phyloP scores from a whole-genome alignment of 2,797 vertebrate species.

The Brotula barbata region DNA sequence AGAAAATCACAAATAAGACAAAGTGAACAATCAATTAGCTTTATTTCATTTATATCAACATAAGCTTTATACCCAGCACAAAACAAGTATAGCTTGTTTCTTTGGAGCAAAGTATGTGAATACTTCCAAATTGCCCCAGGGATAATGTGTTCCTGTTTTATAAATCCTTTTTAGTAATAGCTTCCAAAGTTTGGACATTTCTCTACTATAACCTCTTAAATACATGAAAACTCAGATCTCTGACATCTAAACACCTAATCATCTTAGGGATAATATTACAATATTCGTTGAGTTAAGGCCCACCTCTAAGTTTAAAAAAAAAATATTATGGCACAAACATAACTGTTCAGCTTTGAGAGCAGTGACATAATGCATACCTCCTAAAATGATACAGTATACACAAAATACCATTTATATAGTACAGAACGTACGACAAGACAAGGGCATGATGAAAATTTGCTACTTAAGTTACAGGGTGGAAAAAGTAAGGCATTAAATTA shows the following conservation, averaged over 20 bases:
- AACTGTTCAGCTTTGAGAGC: constrained; percentile 14
- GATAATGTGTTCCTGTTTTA: background rate
- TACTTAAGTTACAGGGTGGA: too few relatives aligned
- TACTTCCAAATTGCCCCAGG: constrained; percentile 1
- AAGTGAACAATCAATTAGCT: constrained; percentile 48
- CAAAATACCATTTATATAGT: constrained; percentile 14
- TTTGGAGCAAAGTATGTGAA: constrained; percentile 10
- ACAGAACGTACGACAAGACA: too few relatives aligned
- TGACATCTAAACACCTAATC: constrained; percentile 8
- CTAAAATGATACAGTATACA: constrained; percentile 14
- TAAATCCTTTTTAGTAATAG: background rate
- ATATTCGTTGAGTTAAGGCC: too few relatives aligned
- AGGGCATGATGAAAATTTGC: too few relatives aligned
- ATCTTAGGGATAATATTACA: too few relatives aligned
- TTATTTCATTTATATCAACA: constrained; percentile 29
- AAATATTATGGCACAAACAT: constrained; percentile 8
- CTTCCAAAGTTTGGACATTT: background rate
- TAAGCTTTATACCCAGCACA: constrained; percentile 22
- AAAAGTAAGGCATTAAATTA: too few relatives aligned
- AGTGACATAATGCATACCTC: background rate
- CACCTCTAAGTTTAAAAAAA: background rate
- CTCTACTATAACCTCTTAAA: background rate
- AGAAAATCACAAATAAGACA: constrained; percentile 40
- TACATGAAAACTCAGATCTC: background rate
- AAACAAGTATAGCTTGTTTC: constrained; percentile 1